Base-by-base conservation (phyloP, 2,888 invertebrate species). In the Calameuta filiformis region DNA sequence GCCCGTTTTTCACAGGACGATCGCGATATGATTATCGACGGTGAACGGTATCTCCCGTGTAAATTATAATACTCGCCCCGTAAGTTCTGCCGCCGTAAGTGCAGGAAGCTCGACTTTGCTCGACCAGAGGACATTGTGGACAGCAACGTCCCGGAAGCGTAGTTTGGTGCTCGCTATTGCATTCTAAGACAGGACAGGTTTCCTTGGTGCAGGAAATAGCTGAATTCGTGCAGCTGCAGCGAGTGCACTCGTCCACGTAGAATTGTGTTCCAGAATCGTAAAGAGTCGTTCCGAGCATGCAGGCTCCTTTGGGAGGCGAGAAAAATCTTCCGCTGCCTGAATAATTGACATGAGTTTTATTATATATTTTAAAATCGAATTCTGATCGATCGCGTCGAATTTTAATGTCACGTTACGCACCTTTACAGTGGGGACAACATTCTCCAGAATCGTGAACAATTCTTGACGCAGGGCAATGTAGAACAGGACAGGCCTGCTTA, bases 171-270 rank as follows among this genome's bases (percentile, higher is more conserved):
- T 95, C 95, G 0, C 94, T 93, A 0, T 96, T 94, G 81, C 98
- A 98, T 87, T 97, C 97, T 79, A 98, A 93, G n/a, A 97, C 96
- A 0, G 98, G 98, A 87, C 98, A 98, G 0, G 97, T 96, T 84
- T 95, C 94, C 23, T 97, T 93, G 78, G 94, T 94, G 91, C 98
- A 98, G 75, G 96, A 93, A 0, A 96, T 95, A 6, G 96, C 97
- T 73, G 96, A 96, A 86, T 96, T 96, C 85, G 93, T 90, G 89
- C 98, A 98, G 12, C 94, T 94, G 92, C 98, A 98, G 76, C 94
- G 94, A 0, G 98, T 97, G 92, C 98, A 98, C 1, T 94, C 94
- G 89, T 96, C 96, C 93, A 94, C 81, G 92, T 89, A 93, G 87
- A 96, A 96, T 31, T 93, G 92, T 68, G 93, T 93, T 37, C 94